Base-by-base conservation (phyloP, 2,797 vertebrate genomes). In the Lindbergichthys nudifrons region DNA sequence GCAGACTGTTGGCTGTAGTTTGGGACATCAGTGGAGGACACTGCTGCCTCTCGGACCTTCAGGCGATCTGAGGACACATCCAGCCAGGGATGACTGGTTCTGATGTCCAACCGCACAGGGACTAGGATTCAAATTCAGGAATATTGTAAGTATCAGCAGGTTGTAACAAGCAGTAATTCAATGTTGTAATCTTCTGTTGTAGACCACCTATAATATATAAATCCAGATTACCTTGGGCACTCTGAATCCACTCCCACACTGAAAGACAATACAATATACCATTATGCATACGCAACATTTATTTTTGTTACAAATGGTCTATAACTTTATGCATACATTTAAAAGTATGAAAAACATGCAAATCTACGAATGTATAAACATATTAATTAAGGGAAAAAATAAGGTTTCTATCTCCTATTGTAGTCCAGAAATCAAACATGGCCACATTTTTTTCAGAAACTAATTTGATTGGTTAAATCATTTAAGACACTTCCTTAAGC, bases 171-270 rank as follows among this genome's bases (percentile, higher is more conserved):
- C 15, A 14, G 30, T 39, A 7, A 10, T 45, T 47, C 10, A 16
- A 4, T 26, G 18, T 65, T 19, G 15, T 51, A 11, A 36, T 47
- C 13, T 62, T 32, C 21, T 61, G 58, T 8, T 21, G n/a, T 0
- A 23, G 2, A 43, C 19, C 14, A 60, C 9, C 6, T 10, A 26
- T 60, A 0, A 45, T 0, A 21, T 2, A 18, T 46, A 11, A 62
- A 47, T 63, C 9, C 32, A 45, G 23, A 18, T 60, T 60, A 74
- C 71, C 71, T 74, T 56, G 45, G 4, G 71, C 71, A 32, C 56
- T 53, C 56, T 14, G 63, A 0, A 74, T 74, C 71, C 71, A 74
- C 71, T 53, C 46, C 71, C 71, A 74, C 56, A 74, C 63, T 74
- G 63, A 46, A 74, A 66, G 2, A 53, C 36, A 73, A 18, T 18